phyloP scores from a whole-genome alignment of 2,113 vertebrate genomes.

The Zingel zingel region DNA sequence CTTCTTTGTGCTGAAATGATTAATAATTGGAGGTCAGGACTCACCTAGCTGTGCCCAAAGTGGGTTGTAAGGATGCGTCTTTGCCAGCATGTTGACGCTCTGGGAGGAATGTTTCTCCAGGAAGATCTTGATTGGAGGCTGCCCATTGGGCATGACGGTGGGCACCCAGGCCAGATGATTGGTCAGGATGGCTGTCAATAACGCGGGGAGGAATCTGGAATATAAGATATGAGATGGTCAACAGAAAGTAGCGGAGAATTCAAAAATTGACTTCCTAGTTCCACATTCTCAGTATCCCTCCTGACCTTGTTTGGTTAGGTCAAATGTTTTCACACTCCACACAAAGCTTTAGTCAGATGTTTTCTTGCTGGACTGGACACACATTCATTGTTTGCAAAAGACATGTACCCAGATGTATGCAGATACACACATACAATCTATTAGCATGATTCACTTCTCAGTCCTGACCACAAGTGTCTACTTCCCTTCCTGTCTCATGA shows the following conservation, averaged over 20 bases:
- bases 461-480: constrained; percentile 64
- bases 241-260: background rate
- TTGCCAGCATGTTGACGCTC: constrained; percentile 97
- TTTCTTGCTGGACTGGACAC: constrained; percentile 10
- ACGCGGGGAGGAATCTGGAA: constrained; percentile 95
- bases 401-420: background rate
- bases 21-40: constrained; percentile 33
- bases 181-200: constrained; percentile 96
- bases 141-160: constrained; percentile 98
- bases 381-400: constrained; percentile 24
- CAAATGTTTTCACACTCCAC: background rate
- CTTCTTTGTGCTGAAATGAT: constrained; percentile 10
- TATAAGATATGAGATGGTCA: constrained; percentile 41
- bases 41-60: constrained; percentile 98
- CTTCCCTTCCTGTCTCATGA: constrained; percentile 77
- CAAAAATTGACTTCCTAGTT: background rate
- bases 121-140: constrained; percentile 97
- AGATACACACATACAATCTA: constrained; percentile 3
- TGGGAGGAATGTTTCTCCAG: constrained; percentile 98
- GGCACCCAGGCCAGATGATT: constrained; percentile 99
- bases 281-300: background rate
- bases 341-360: constrained; percentile 10
- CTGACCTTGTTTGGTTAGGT: constrained; percentile 10
- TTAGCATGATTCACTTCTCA: constrained; percentile 66
- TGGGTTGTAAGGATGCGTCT: constrained; percentile 97